Conservation (phyloP, 37 sponge, comb jelly and placozoan species). For the Cliona cf. orientalis region DNA sequence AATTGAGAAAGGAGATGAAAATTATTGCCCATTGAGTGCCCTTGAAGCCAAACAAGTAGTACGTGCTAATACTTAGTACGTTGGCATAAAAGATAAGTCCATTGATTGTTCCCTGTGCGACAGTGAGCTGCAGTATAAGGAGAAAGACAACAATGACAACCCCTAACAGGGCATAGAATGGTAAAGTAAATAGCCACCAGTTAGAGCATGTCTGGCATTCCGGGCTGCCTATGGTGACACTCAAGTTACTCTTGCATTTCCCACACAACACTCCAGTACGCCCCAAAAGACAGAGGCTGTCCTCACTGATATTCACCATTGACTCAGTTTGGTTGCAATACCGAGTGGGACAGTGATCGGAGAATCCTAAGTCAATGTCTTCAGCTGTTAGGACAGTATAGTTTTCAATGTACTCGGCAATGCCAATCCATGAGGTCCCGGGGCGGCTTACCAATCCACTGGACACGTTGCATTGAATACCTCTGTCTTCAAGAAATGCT, state of each 20-base stretch:
- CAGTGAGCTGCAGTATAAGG: constrained; percentile 30
- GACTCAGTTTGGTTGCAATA: neutral
- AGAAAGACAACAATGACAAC: constrained; percentile 24
- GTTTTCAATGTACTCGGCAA: neutral
- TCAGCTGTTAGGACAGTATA: neutral
- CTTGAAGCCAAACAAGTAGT: neutral
- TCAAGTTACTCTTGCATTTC: constrained; percentile 9
- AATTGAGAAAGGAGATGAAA: constrained; percentile 32
- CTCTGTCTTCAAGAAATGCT: neutral
- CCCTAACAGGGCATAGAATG: constrained; percentile 13
- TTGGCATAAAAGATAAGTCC: constrained; percentile 51
- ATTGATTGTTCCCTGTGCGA: constrained; percentile 45
- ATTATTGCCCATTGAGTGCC: neutral
- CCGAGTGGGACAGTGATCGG: constrained; percentile 10
- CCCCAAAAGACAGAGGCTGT: constrained; percentile 15
- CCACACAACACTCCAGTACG: constrained; percentile 50
- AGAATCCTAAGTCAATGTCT: neutral
- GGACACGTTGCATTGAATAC: constrained; percentile 1
- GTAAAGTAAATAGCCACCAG: constrained; percentile 16
- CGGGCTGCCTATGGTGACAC: constrained; percentile 26
- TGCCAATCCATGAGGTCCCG: constrained; percentile 19
- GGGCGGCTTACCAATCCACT: neutral
- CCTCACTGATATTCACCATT: neutral
- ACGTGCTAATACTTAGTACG: neutral
- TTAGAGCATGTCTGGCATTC: constrained; percentile 33